phyloP scores from a whole-genome alignment of 2,797 vertebrate genomes.

The Gymnopithys bicolor region DNA sequence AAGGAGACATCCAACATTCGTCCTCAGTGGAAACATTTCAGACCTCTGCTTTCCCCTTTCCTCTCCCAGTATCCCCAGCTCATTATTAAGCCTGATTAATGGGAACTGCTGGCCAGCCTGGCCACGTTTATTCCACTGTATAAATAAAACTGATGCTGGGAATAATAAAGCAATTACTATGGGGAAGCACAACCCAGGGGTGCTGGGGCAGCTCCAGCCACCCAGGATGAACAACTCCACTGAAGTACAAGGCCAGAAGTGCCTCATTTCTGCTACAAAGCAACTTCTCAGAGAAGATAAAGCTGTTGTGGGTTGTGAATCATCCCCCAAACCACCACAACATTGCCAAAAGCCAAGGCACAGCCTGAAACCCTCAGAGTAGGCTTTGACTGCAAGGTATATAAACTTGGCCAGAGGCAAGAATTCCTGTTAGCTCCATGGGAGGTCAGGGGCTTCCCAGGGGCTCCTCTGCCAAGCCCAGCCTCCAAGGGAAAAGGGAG shows the following conservation, averaged over 20 bases:
- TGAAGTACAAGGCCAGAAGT: background rate
- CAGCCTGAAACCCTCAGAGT: conserved; percentile 11
- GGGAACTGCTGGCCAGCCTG: conserved; percentile 15
- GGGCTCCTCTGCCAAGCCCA: conserved; percentile 6
- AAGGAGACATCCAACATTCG: background rate
- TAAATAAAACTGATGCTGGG: conserved; percentile 38
- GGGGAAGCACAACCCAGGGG: background rate
- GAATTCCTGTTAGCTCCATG: background rate
- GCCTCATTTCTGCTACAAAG: conserved; percentile 16
- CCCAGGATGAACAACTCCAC: conserved; percentile 1
- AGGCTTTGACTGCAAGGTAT: background rate
- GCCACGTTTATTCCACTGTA: background rate
- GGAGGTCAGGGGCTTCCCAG: conserved; percentile 28
- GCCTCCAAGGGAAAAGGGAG: background rate
- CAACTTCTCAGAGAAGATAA: background rate
- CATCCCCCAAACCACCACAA: background rate
- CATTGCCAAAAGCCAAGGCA: background rate
- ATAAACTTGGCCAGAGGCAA: background rate
- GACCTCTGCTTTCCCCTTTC: background rate
- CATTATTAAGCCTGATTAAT: conserved; percentile 31
- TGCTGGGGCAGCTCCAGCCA: background rate
- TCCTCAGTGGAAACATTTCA: background rate
- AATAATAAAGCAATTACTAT: background rate
- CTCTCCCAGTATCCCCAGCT: background rate
- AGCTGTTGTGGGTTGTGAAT: conserved; percentile 10